Evolutionary conservation across 37 sponge, comb jelly and placozoan genomes (phyloP), one percentile per base, ranked within the genome.

Genomic region (Hexactinellida sp.): DNA sequence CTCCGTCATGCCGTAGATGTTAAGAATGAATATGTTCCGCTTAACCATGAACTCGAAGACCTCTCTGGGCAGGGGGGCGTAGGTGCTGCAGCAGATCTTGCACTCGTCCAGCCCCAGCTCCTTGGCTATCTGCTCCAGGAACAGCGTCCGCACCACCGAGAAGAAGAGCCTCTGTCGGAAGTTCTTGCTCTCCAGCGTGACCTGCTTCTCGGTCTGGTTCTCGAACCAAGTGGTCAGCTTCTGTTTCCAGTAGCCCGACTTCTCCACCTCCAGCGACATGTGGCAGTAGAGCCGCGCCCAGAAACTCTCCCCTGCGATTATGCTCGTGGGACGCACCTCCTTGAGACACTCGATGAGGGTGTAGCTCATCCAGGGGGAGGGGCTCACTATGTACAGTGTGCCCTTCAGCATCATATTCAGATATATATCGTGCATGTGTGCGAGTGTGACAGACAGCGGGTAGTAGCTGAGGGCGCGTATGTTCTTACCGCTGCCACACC

Each of bases 41-140:
- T 63, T 63, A n/a, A 63, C 30, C 34, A 63, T 32, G 76, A 63
- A 63, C 76, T 63, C 76, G 34, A 63, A 63, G 19, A 63, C 76
- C 13, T 63, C 76, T n/a, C 28, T n/a, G 3, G 76, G 76, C 34
- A 63, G 76, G 34, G 76, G 76, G 34, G 76, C 76, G 76, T 63
- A 63, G 25, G 76, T 63, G 34, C 76, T 63, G 76, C 76, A 63
- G 34, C 76, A 63, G 3, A 63, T 63, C 28, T 25, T 10, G 34
- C 76, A 63, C 34, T 63, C 76, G 76, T 63, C 34, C 5, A 63
- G 76, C 25, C 76, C 76, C 25, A 63, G 76, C 34, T 32, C 30
- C 34, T 28, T 23, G 13, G 76, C 76, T n/a, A 63, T n/a, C 13
- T 63, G 25, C 76, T 63, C 76, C 5, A 63, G 3, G 76, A 63